Conservation (phyloP, 30 jellyfish, hydroid and myxozoan genomes). For the Hydractinia echinata region DNA sequence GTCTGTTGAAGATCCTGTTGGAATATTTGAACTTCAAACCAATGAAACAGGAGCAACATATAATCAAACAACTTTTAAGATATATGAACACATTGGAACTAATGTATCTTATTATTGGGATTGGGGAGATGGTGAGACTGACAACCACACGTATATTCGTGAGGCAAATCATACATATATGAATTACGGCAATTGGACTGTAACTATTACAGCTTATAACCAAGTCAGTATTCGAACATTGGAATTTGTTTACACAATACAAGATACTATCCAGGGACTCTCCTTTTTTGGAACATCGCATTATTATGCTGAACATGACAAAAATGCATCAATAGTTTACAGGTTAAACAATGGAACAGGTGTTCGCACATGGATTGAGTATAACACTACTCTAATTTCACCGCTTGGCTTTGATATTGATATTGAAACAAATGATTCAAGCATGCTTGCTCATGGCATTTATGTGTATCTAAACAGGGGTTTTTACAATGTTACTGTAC, state of each 20-base stretch:
- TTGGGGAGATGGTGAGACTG: conserved; percentile 52
- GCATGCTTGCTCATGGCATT: conserved; percentile 2
- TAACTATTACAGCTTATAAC: conserved; percentile 51
- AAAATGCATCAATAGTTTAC: background rate
- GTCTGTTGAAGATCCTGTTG: conserved; percentile 3
- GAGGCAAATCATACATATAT: conserved; percentile 51
- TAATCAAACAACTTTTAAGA: background rate
- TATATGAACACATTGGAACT: conserved; percentile 46
- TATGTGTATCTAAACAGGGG: background rate
- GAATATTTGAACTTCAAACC: background rate
- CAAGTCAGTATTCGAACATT: conserved; percentile 43
- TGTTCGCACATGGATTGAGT: background rate
- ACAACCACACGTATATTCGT: conserved; percentile 40
- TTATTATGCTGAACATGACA: background rate
- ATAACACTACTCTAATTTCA: background rate
- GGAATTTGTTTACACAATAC: conserved; percentile 39
- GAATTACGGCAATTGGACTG: conserved; percentile 71
- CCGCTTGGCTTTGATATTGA: conserved; percentile 6
- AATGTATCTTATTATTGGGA: conserved; percentile 65
- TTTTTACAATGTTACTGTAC: conserved; percentile 24
- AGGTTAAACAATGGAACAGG: conserved; percentile 15
- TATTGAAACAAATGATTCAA: background rate
- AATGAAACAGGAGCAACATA: background rate
- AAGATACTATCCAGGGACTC: conserved; percentile 42
- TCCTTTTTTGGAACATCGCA: background rate